Conservation (phyloP, 2,113 vertebrate genomes). For the Alligator mississippiensis region DNA sequence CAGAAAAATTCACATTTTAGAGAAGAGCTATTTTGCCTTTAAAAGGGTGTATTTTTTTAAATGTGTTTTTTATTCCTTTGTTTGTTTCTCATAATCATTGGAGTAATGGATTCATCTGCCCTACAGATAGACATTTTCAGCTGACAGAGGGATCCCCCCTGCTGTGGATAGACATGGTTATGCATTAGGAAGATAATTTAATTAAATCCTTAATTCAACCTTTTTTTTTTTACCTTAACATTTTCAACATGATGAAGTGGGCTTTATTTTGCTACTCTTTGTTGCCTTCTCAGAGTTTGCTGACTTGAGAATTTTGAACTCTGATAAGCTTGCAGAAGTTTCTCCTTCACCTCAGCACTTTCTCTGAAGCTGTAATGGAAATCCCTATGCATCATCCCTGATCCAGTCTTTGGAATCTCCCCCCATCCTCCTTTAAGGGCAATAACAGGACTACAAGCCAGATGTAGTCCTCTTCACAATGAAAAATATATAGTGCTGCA, state of each 20-base stretch:
- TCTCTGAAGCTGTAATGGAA: accelerated
- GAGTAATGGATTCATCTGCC: conserved; percentile 61
- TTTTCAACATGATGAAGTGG: conserved; percentile 14
- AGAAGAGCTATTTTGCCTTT: conserved; percentile 17
- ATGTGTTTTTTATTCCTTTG: not conserved
- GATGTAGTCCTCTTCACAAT: not conserved
- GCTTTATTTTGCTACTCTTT: not conserved
- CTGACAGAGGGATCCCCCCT: conserved; percentile 51
- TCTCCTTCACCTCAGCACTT: not conserved
- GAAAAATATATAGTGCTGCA: not conserved
- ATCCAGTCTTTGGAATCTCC: not conserved
- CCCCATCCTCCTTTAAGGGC: not conserved
- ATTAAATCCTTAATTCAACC: conserved; percentile 31
- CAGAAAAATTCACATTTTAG: not conserved
- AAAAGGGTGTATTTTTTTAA: not conserved
- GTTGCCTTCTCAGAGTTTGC: conserved; percentile 12
- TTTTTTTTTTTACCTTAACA: conserved; percentile 10
- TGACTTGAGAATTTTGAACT: not conserved
- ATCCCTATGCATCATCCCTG: not conserved
- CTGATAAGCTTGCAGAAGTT: accelerated
- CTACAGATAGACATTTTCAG: conserved; percentile 53
- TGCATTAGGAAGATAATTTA: conserved; percentile 52
- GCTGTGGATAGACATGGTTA: conserved; percentile 44
- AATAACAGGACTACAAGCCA: not conserved
- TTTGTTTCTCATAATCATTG: conserved; percentile 31